Base-by-base conservation (phyloP, 2,888 invertebrate species). In the Cheilosia urbana region DNA sequence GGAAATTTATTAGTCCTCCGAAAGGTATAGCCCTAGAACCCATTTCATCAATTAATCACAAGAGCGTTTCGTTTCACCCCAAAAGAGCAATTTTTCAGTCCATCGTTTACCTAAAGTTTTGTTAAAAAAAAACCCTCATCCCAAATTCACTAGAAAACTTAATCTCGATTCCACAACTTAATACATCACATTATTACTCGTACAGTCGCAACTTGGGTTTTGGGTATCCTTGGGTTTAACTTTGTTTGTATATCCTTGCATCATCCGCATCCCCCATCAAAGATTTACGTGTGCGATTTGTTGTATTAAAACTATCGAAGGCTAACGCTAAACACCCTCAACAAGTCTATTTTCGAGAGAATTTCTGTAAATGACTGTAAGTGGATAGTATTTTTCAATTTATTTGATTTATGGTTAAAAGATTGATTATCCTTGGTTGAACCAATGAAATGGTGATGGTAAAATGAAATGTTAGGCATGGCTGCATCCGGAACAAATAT, bases 11-110 rank as follows among this genome's bases (percentile, higher is more conserved):
- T 83, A 73, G 73, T 73, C 62, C 68, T 73, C 63, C 63, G 57
- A 62, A 72, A 66, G 73, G 68, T 63, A 62, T 24, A 21, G 51
- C 15, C 62, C 65, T 7, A 40, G 13, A 55, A 62, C 19, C 53
- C 49, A 30, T 58, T 30, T 58, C 73, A 82, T 83, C 79, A 83
- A 83, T 83, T 83, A 83, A 83, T 83, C 83, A 83, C 40, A 77
- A 65, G 60, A 47, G 57, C 68, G 63, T 75, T 27, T 19, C 68
- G 63, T 75, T 27, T 19, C 45, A 17, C 55, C 53, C 62, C 49
- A 15, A 45, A 24, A 17, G 65, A 30, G 5, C 13, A 47, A 55
- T 55, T 68, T 53, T 57, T 57, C 47, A 65, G 65, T 51, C 13
- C 24, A 15, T 45, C 27, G 45, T 55, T 55, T 55, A 19, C 66